Percentiles rank a stretch among this genome's conserved stretches.
phyloP scores from a whole-genome alignment of 2,797 vertebrate species.

The Macropodus opercularis region DNA sequence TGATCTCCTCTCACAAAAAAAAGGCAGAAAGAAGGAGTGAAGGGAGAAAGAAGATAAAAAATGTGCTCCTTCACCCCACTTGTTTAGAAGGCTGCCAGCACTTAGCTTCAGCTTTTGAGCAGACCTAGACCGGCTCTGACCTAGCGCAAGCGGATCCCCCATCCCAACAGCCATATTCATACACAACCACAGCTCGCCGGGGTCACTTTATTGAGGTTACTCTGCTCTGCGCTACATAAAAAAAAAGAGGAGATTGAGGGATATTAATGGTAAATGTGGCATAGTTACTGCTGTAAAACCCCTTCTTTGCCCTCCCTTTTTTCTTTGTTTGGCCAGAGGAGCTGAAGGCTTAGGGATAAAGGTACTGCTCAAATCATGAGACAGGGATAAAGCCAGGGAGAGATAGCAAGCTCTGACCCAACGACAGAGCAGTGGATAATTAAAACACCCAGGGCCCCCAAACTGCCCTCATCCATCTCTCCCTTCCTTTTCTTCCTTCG shows the following conservation, averaged over 20 bases:
- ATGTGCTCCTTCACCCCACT: conserved; percentile 70
- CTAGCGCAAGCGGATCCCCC: conserved; percentile 66
- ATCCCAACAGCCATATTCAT: conserved; percentile 70
- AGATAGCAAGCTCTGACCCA: conserved; percentile 81
- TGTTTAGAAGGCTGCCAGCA: conserved; percentile 71
- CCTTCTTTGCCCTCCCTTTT: conserved; percentile 79
- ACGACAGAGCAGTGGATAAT: conserved; percentile 82
- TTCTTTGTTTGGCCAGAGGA: conserved; percentile 86
- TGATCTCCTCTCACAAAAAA: conserved; percentile 67
- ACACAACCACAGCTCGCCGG: conserved; percentile 63
- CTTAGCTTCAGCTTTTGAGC: conserved; percentile 68
- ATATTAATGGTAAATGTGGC: conserved; percentile 85
- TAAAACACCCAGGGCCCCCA: conserved; percentile 84
- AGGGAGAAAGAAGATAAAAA: conserved; percentile 54
- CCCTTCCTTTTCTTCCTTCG: conserved; percentile 60
- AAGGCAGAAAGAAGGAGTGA: conserved; percentile 45
- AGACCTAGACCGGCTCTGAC: conserved; percentile 55
- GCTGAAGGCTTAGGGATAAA: conserved; percentile 86
- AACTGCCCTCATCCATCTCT: conserved; percentile 83
- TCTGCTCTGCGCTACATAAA: conserved; percentile 71
- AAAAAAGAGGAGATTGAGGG: conserved; percentile 79
- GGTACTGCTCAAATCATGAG: conserved; percentile 85
- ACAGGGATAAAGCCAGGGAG: conserved; percentile 81
- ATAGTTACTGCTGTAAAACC: conserved; percentile 82
- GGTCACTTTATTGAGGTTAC: conserved; percentile 82